Percentiles rank a stretch among this genome's conserved stretches.
Evolutionary conservation across 2,797 vertebrate genomes (phyloP).

Genomic region (Brotogeris chrysoptera): DNA sequence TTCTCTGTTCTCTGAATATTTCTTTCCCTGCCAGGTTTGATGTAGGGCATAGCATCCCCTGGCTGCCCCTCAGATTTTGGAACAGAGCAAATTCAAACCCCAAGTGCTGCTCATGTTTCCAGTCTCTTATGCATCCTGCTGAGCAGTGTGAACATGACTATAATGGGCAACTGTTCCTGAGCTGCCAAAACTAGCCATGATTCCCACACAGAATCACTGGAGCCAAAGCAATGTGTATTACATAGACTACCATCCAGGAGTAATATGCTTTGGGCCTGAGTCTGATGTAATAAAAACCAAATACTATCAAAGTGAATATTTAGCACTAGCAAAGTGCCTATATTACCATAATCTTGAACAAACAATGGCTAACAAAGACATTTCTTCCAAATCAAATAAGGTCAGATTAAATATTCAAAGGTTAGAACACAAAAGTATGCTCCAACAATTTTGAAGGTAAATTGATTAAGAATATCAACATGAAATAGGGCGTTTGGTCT

Average conservation of each 20-base stretch:
- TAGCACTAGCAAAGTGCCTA: not conserved
- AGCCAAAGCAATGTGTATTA: not conserved
- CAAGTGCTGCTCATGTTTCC: not conserved
- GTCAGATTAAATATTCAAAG: not conserved
- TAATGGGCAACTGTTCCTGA: not conserved
- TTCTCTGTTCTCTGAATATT: not conserved
- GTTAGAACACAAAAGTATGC: not conserved
- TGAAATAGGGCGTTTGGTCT: not conserved
- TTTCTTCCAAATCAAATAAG: not conserved
- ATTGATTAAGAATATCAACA: not conserved
- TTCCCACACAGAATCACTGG: not conserved
- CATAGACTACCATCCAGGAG: not conserved
- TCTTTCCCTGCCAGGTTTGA: not conserved
- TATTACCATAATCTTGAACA: not conserved
- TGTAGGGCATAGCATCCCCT: not conserved
- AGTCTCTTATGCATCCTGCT: not conserved
- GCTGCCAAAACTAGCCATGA: not conserved
- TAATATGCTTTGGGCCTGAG: not conserved
- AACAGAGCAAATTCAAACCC: not conserved
- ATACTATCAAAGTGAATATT: constrained; percentile 13
- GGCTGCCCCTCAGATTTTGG: not conserved
- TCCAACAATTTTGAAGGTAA: not conserved
- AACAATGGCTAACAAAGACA: not conserved
- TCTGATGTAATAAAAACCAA: not conserved
- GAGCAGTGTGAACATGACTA: not conserved